phyloP scores from a whole-genome alignment of 1,140 invertebrate species.

The Brachionus rotundiformis region DNA sequence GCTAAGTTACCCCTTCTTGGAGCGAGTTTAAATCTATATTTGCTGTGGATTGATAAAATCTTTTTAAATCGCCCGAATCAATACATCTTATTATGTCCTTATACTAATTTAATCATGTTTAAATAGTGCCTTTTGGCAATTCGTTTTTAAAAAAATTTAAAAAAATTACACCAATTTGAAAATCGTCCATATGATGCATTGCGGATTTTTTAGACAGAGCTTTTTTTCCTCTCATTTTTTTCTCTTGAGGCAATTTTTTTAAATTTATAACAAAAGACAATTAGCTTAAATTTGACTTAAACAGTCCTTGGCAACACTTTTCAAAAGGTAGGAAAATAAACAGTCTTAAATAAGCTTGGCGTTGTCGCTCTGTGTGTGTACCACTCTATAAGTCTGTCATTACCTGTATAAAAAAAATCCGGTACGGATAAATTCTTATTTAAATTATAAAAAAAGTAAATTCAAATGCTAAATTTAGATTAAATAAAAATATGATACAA shows the following conservation, averaged over 20 bases:
- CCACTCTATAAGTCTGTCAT: background rate
- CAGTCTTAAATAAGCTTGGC: background rate
- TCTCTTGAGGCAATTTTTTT: background rate
- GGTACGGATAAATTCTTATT: background rate
- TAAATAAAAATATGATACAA: no score
- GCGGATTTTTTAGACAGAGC: background rate
- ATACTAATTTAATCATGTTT: constrained; percentile 9
- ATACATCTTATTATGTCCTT: constrained; percentile 13
- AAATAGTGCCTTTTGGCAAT: background rate
- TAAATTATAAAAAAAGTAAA: background rate
- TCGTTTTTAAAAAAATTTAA: no score
- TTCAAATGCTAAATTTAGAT: background rate
- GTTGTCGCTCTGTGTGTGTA: background rate
- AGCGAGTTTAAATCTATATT: constrained; percentile 23
- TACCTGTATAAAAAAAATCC: background rate
- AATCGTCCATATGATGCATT: constrained; percentile 14
- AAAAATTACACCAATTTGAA: constrained; percentile 37
- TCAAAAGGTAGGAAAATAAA: constrained; percentile 13
- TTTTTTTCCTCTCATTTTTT: constrained; percentile 23
- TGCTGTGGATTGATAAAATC: background rate
- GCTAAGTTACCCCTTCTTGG: constrained; percentile 24
- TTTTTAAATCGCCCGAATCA: constrained; percentile 10
- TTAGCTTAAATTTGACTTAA: constrained; percentile 4
- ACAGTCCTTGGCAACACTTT: constrained; percentile 38
- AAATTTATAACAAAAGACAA: constrained; percentile 33